Base-by-base conservation (phyloP, 35 echinoderm and acorn worm genomes). In the Hemicentrotus pulcherrimus region DNA sequence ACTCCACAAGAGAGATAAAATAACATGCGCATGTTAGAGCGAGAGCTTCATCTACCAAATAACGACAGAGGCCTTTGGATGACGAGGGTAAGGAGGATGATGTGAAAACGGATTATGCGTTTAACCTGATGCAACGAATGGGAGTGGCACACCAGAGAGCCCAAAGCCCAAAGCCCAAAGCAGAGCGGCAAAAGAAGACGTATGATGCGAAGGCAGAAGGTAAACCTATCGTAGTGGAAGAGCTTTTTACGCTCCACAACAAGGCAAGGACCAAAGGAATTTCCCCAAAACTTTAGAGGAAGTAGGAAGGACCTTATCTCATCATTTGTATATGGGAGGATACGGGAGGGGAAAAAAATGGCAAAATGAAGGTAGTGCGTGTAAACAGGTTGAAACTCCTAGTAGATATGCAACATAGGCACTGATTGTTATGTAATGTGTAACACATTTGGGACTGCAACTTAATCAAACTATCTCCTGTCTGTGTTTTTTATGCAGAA, bases 231-330 rank as follows among this genome's bases (percentile, higher is more conserved):
- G 13, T 48, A 45, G 65, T 85, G 16, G 96, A 90, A 32, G 61
- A 95, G 24, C 13, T 47, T 9, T 91, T 97, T 3, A 71, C 30
- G 88, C 61, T 97, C 46, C 94, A 94, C 94, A 55, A 55, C 50
- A 92, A 97, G n/a, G 31, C 31, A 22, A 94, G 86, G 88, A 86
- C 86, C 12, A 97, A 95, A 46, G 96, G 96, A 6, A 13, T 94
- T 4, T 91, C 86, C 30, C 94, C 94, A 92, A 97, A 97, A 88
- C 45, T 97, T 10, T 31, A 31, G 5, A 48, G 94, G 35, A 50
- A 11, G 6, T 95, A 94, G 96, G 86, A 96, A 46, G 94, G 94
- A 0, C 96, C 94, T 31, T 95, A 31, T 19, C 32, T 87, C 2
- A 32, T 97, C 28, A 91, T 61, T 5, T 19, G 87, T 2, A 22